Evolutionary conservation across 2,797 vertebrate genomes (phyloP).

Genomic region (Xenops minutus): DNA sequence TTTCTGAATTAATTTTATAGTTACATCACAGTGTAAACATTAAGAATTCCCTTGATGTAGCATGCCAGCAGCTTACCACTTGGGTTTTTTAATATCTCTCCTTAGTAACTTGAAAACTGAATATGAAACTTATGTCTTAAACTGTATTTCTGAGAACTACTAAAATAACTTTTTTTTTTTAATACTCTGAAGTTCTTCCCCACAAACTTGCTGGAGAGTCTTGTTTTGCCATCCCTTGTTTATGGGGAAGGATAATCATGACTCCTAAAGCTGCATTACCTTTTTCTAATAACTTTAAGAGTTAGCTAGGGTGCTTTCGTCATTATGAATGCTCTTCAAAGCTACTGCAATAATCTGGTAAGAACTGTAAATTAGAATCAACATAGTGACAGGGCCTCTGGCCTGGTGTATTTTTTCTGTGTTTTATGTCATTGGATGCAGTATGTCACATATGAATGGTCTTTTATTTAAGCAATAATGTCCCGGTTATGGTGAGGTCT

Average conservation of each 20-base stretch:
- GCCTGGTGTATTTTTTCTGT: not conserved
- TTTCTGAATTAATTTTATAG: not conserved
- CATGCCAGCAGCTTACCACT: not conserved
- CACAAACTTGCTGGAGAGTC: not conserved
- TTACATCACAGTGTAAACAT: not conserved
- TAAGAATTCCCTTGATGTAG: not conserved
- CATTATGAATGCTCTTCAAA: not conserved
- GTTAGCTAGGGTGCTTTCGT: not conserved
- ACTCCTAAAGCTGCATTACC: not conserved
- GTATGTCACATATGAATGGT: not conserved
- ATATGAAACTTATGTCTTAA: not conserved
- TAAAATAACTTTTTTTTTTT: not conserved
- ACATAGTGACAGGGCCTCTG: not conserved
- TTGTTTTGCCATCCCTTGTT: not conserved
- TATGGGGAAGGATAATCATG: not conserved
- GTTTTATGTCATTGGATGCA: not conserved
- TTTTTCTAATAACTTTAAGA: not conserved
- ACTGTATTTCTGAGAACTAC: not conserved
- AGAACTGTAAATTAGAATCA: not conserved
- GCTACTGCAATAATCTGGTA: not conserved
- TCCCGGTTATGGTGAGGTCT: not conserved
- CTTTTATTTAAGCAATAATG: constrained; percentile 31
- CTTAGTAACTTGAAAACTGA: not conserved
- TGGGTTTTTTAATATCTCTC: not conserved
- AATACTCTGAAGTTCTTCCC: not conserved